These are phyloP conservation scores for Apis mellifera DNA, from an alignment of 1,140 invertebrate species.

Conservation along the genomic window Amel_HAv3.1 CM009931.2:23377001-23377500, in stretches of 20 bases:
- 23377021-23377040: not conserved
- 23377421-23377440: not conserved
- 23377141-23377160: conserved; percentile 44
- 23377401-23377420: not conserved
- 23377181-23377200: conserved; percentile 40
- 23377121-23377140: conserved; percentile 42
- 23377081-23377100: conserved; percentile 43
- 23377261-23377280: conserved; percentile 37
- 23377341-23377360: too few relatives aligned
- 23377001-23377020: not conserved
- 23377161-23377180: not conserved
- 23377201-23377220: not conserved
- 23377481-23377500: not conserved
- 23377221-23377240: conserved; percentile 32
- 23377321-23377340: too few relatives aligned
- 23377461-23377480: not conserved
- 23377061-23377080: conserved; percentile 10
- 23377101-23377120: conserved; percentile 49
- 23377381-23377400: too few relatives aligned
- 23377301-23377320: too few relatives aligned
- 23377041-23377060: conserved; percentile 37
- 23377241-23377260: conserved; percentile 42
- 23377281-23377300: not conserved
- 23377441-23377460: not conserved
- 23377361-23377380: too few relatives aligned